These are phyloP conservation scores for Nasonia vitripennis DNA, from an alignment of 1,140 invertebrate species.

Conservation along the genomic window DNA sequence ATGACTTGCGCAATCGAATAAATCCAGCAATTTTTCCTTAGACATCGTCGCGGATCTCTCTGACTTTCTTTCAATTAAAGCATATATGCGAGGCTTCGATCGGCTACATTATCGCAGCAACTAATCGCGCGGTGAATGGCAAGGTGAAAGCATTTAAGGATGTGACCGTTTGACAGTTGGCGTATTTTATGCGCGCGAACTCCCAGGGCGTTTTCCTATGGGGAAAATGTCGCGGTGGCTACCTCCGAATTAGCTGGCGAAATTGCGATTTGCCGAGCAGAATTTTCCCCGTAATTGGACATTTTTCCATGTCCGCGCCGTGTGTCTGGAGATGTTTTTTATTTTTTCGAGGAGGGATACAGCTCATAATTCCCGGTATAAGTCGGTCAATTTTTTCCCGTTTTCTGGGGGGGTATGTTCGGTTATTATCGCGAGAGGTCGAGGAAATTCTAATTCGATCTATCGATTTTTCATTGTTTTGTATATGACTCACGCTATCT, in stretches of 20 bases:
- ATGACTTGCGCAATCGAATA: slow-evolving; percentile 3
- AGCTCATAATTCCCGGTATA: neutral
- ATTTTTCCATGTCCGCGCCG: slow-evolving; percentile 24
- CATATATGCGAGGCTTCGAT: neutral
- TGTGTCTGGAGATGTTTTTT: neutral
- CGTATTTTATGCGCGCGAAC: slow-evolving; percentile 28
- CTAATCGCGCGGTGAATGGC: slow-evolving; percentile 37
- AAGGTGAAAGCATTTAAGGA: slow-evolving; percentile 51
- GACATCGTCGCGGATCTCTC: neutral
- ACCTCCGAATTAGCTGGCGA: slow-evolving; percentile 9
- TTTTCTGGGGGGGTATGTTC: too few relatives aligned
- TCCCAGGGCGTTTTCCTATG: slow-evolving; percentile 25
- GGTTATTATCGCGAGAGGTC: too few relatives aligned
- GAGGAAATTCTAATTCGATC: too few relatives aligned
- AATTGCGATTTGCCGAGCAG: neutral
- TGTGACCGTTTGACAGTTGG: slow-evolving; percentile 48
- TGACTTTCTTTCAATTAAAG: slow-evolving; percentile 45
- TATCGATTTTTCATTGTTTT: too few relatives aligned
- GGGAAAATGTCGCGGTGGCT: neutral
- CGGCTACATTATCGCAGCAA: neutral
- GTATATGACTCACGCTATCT: neutral
- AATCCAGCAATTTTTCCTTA: neutral
- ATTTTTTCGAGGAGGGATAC: neutral
- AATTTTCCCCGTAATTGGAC: slow-evolving; percentile 44
- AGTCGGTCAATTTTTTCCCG: too few relatives aligned